Conservation (phyloP, 2,113 vertebrate species). For the Prunella himalayana region DNA sequence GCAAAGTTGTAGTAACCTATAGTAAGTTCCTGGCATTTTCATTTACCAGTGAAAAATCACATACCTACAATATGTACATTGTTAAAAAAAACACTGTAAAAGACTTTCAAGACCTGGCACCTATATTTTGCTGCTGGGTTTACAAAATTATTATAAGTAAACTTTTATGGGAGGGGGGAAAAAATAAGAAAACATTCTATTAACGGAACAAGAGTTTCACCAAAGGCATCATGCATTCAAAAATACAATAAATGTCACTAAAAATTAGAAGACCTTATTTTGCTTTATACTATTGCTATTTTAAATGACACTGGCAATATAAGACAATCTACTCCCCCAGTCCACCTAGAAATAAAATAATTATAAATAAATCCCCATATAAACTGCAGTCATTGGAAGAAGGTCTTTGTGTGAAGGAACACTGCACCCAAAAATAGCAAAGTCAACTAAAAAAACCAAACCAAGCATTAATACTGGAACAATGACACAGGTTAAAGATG, state of each 20-base stretch:
- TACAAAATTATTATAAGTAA: background rate
- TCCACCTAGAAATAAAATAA: background rate
- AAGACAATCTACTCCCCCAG: background rate
- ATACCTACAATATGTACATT: background rate
- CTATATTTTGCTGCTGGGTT: background rate
- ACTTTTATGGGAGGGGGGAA: background rate
- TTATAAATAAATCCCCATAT: background rate
- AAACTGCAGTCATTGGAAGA: background rate
- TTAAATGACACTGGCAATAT: constrained; percentile 10
- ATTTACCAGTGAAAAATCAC: constrained; percentile 40
- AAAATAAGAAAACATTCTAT: background rate
- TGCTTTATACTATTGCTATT: background rate
- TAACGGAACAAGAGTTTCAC: background rate
- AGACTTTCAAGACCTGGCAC: background rate
- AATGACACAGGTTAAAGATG: background rate
- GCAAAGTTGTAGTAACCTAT: background rate
- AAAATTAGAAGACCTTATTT: constrained; percentile 17
- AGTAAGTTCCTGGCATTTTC: constrained; percentile 8
- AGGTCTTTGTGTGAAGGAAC: background rate
- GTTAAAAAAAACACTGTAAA: background rate
- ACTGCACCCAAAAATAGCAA: background rate
- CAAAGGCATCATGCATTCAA: background rate
- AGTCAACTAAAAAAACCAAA: background rate
- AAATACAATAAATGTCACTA: constrained; percentile 9
- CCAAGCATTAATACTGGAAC: background rate